Base-by-base conservation (phyloP, 2,797 vertebrate genomes). In the Acanthopagrus latus region DNA sequence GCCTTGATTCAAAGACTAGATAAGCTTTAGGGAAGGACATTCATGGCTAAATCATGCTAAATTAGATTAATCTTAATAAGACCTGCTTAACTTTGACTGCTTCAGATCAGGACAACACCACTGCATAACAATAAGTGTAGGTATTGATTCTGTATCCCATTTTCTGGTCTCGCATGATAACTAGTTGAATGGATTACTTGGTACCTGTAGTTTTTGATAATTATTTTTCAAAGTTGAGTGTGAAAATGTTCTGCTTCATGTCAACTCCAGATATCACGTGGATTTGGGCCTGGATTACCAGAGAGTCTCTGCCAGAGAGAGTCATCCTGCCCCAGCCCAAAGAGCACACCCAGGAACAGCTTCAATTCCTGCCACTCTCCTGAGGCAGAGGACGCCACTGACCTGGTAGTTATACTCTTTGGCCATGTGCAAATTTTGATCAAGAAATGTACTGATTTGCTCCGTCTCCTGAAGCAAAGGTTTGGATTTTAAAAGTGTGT, bases 351-450 rank as follows among this genome's bases (percentile, higher is more conserved):
- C 55, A 91, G 93, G 78, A 93, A 95, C 89, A 95, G 95, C 78
- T 83, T 93, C 75, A 95, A 94, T 89, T 96, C 95, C 76, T 95
- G 81, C 87, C 90, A 94, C 75, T 95, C 94, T 55, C 95, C 93
- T n/a, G 94, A 95, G 23, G 76, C 81, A 1, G 95, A 95, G 71
- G 94, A 95, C 3, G 27, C 84, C 54, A 90, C 93, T 65, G 95
- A 95, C 84, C 90, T 93, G 94, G 96, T 96, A 91, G 27, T 21
- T 72, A 14, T n/a, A 52, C 18, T 3, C 2, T n/a, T 29, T 59
- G 9, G 4, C 11, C 2, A 3, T 43, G 8, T 56, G n/a, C n/a
- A 54, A 56, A 29, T 18, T 41, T 12, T 59, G 13, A 20, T 16
- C 6, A 3, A 25, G n/a, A 64, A 76, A 55, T 68, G 16, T 27